A percentile compares a stretch with the other conserved stretches of the same genome.
phyloP scores from a whole-genome alignment of 2,888 invertebrate genomes.

The Drosophila prolongata region DNA sequence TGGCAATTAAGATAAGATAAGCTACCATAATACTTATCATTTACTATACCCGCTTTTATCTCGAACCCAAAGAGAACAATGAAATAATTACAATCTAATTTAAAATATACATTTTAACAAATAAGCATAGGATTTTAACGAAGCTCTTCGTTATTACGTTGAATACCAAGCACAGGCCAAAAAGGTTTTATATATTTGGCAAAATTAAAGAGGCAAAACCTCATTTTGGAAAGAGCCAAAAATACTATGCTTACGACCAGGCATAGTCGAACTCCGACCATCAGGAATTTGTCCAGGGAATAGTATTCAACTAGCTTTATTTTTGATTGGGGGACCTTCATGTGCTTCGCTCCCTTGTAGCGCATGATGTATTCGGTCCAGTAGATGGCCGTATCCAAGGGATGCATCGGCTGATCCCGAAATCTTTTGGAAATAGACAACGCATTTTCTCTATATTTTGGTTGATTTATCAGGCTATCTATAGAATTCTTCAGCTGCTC shows the following conservation, averaged over 20 bases:
- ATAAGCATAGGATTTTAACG: background rate
- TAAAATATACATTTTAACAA: background rate
- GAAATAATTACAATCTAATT: constrained; percentile 2
- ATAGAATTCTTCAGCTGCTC: constrained; percentile 64
- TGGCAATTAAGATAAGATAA: constrained; percentile 34
- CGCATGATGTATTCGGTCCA: constrained; percentile 82
- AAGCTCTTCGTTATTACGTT: background rate
- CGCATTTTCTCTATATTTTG: constrained; percentile 50
- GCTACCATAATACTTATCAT: background rate
- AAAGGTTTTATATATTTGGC: background rate
- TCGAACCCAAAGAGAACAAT: background rate
- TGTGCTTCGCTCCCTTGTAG: constrained; percentile 81
- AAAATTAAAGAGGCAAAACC: background rate
- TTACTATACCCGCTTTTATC: background rate
- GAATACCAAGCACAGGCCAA: background rate
- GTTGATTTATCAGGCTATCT: constrained; percentile 53
- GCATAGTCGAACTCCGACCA: constrained; percentile 51
- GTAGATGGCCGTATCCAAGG: constrained; percentile 76
- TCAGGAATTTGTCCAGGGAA: constrained; percentile 64
- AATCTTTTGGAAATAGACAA: constrained; percentile 65
- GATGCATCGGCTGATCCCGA: constrained; percentile 78
- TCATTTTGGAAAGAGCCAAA: constrained; percentile 1
- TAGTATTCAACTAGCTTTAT: constrained; percentile 77
- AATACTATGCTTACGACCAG: background rate
- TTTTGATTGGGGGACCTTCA: constrained; percentile 73